Percentiles rank a stretch among this genome's conserved stretches.
Conservation (phyloP, 2,797 vertebrate genomes). For the Notamacropus eugenii region DNA sequence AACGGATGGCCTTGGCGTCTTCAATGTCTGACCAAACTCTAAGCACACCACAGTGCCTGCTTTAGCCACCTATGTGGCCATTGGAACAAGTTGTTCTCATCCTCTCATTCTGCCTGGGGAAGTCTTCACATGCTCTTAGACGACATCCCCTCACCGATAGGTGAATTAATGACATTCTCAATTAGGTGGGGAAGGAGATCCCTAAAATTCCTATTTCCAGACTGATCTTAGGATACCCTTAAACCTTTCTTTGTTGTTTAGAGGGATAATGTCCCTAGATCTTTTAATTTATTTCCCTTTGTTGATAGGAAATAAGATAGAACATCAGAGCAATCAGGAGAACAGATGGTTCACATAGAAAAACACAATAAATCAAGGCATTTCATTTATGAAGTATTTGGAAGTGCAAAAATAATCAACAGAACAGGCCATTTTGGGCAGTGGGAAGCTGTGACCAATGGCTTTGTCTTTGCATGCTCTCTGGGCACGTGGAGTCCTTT, state of each 20-base stretch:
- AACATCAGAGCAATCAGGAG: neutral
- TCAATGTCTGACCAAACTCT: neutral
- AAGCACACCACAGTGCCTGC: neutral
- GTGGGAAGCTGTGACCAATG: neutral
- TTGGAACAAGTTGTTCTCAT: neutral
- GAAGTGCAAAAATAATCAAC: neutral
- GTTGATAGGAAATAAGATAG: neutral
- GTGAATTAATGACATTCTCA: neutral
- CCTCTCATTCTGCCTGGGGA: neutral
- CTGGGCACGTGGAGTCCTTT: neutral
- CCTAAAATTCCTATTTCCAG: neutral
- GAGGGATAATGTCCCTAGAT: neutral
- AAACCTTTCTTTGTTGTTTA: neutral
- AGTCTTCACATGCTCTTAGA: neutral
- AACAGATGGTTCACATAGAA: neutral
- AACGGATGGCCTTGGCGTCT: neutral
- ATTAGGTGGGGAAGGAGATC: neutral
- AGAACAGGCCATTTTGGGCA: neutral
- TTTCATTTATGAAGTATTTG: constrained; percentile 45
- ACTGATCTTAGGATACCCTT: neutral
- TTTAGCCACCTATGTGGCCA: neutral
- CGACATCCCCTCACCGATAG: neutral
- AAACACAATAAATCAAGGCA: neutral
- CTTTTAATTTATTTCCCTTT: neutral
- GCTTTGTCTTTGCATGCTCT: neutral